Evolutionary conservation across 92 coral and sea anemone species (phyloP).

Genomic region (Plumapathes pennacea): DNA sequence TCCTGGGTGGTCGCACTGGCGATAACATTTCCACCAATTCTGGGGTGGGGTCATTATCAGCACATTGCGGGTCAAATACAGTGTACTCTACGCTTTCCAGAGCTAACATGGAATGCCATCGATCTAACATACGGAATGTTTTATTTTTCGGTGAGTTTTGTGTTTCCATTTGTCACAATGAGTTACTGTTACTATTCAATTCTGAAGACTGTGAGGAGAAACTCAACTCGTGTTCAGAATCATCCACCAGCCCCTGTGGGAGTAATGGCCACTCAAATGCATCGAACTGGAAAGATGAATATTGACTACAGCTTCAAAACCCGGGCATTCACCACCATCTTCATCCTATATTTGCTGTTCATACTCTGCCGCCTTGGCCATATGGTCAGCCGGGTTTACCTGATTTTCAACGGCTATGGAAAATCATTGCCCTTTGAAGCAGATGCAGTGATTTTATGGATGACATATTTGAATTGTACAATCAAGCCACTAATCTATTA

Average conservation of each 20-base stretch:
- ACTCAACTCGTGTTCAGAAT: conserved; percentile 84
- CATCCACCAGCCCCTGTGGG: conserved; percentile 89
- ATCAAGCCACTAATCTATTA: conserved; percentile 92
- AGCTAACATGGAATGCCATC: conserved; percentile 1
- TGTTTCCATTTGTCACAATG: conserved; percentile 76
- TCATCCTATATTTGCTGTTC: conserved; percentile 81
- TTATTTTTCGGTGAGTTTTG: conserved; percentile 56
- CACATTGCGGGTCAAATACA: conserved; percentile 74
- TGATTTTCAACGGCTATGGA: conserved; percentile 51
- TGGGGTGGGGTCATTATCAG: conserved; percentile 86
- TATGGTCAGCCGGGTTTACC: conserved; percentile 51
- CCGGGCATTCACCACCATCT: conserved; percentile 89
- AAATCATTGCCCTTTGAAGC: conserved; percentile 39
- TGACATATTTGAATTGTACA: conserved; percentile 83
- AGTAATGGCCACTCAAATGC: conserved; percentile 80
- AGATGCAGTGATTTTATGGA: conserved; percentile 60
- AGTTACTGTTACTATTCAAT: conserved; percentile 77
- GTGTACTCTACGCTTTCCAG: conserved; percentile 66
- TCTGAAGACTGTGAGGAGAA: conserved; percentile 83
- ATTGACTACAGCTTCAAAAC: conserved; percentile 98
- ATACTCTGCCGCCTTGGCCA: conserved; percentile 77
- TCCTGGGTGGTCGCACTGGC: conserved; percentile 81
- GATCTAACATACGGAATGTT: conserved; percentile 76
- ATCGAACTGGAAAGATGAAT: conserved; percentile 92
- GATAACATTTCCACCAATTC: conserved; percentile 72